A percentile compares a stretch with the other conserved stretches of the same genome.
Evolutionary conservation across 2,113 vertebrate genomes (phyloP).

Genomic region (Struthio camelus): DNA sequence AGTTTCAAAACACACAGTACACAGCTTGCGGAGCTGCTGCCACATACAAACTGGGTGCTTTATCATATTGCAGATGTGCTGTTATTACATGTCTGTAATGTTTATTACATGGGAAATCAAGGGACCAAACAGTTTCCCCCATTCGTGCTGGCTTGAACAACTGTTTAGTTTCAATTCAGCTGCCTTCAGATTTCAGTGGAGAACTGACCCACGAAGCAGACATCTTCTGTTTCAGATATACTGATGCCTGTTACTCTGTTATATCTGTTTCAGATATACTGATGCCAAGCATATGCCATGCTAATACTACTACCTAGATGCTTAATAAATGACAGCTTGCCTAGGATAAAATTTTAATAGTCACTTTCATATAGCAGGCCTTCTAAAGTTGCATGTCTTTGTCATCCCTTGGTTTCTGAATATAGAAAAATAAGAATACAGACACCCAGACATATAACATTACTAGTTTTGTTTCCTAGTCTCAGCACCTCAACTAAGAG

Average conservation of each 20-base stretch:
- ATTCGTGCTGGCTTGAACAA: background rate
- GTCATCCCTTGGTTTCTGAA: background rate
- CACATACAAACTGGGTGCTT: background rate
- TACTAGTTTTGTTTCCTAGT: background rate
- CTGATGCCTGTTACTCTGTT: background rate
- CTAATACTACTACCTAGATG: background rate
- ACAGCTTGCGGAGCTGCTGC: background rate
- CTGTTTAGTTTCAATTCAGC: background rate
- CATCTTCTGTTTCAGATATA: background rate
- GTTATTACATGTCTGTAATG: background rate
- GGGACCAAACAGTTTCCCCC: background rate
- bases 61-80: rapidly evolving
- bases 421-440: background rate
- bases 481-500: background rate
- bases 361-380: background rate
- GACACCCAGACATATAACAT: background rate
- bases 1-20: conserved; percentile 39
- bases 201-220: background rate
- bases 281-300: background rate
- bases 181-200: background rate
- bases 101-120: background rate
- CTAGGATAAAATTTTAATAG: background rate
- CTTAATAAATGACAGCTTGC: conserved; percentile 1
- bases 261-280: background rate
- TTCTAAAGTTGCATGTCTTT: background rate